phyloP scores from a whole-genome alignment of 2,888 invertebrate genomes.

The Calameuta pallipes region DNA sequence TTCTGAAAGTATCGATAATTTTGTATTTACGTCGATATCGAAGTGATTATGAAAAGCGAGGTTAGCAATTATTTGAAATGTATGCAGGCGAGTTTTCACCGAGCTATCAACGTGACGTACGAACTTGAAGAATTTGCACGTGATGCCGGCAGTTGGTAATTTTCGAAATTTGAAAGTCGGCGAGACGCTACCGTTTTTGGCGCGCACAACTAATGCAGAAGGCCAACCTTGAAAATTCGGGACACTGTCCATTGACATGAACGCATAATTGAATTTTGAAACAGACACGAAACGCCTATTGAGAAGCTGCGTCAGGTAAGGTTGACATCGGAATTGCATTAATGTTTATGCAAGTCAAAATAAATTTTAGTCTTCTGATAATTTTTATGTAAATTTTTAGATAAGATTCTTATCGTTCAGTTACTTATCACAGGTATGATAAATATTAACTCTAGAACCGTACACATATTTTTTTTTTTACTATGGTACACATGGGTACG shows the following conservation, averaged over 20 bases:
- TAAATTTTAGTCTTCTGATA: slow-evolving; percentile 9
- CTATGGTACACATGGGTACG: too few species aligned
- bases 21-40: not conserved
- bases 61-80: not conserved
- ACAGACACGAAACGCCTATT: not conserved
- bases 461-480: too few species aligned
- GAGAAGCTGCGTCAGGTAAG: not conserved
- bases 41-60: not conserved
- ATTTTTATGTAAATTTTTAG: slow-evolving; percentile 3
- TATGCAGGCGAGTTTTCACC: not conserved
- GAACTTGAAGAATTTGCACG: not conserved
- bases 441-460: too few species aligned
- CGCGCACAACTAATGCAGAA: not conserved
- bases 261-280: not conserved
- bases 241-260: not conserved
- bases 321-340: not conserved
- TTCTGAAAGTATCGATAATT: not conserved
- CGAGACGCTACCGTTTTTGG: not conserved
- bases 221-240: not conserved
- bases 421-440: not conserved
- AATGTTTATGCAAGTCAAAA: slow-evolving; percentile 26
- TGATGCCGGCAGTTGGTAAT: not conserved
- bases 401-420: not conserved
- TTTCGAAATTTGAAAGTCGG: not conserved
- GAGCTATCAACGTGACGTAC: not conserved